These are phyloP conservation scores for Eristalis tenax DNA, from an alignment of 2,888 invertebrate species.

Conservation along the genomic window DNA sequence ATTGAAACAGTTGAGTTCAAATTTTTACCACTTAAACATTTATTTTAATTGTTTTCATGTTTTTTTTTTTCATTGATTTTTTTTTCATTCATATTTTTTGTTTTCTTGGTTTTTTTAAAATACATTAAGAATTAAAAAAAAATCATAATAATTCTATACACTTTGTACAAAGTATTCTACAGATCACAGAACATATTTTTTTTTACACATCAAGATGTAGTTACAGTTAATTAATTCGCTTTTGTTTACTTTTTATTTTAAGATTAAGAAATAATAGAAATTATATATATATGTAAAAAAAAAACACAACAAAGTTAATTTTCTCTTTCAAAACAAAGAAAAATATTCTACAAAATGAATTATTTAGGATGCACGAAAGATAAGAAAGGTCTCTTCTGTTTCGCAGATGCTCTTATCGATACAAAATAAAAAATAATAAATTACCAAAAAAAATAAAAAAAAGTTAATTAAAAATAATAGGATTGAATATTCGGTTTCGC, in stretches of 20 bases:
- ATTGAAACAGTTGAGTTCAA: slow-evolving; percentile 25
- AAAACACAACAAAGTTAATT: slow-evolving; percentile 64
- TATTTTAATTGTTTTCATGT: slow-evolving; percentile 41
- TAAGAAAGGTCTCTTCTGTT: background rate
- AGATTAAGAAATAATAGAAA: slow-evolving; percentile 58
- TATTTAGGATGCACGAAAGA: slow-evolving; percentile 48
- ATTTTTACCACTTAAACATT: slow-evolving; percentile 48
- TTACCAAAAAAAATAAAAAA: slow-evolving; percentile 30
- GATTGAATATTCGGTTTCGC: slow-evolving; percentile 60
- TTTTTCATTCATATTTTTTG: slow-evolving; percentile 39
- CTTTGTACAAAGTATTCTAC: slow-evolving; percentile 81
- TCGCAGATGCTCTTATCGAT: background rate
- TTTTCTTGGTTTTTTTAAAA: slow-evolving; percentile 50
- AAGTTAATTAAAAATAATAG: slow-evolving; percentile 63
- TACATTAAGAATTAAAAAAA: slow-evolving; percentile 72
- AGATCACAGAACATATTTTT: slow-evolving; percentile 81
- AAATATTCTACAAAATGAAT: slow-evolving; percentile 52
- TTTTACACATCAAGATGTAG: slow-evolving; percentile 72
- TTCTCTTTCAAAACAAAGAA: slow-evolving; percentile 50
- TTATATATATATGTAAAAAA: slow-evolving; percentile 33
- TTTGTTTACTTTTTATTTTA: slow-evolving; percentile 50
- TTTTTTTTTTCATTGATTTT: slow-evolving; percentile 6
- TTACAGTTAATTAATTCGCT: slow-evolving; percentile 55
- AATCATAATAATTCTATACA: slow-evolving; percentile 78
- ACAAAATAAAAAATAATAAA: slow-evolving; percentile 5